Base-by-base conservation (phyloP, 2,797 vertebrate genomes). In the Etheostoma nigrum region DNA sequence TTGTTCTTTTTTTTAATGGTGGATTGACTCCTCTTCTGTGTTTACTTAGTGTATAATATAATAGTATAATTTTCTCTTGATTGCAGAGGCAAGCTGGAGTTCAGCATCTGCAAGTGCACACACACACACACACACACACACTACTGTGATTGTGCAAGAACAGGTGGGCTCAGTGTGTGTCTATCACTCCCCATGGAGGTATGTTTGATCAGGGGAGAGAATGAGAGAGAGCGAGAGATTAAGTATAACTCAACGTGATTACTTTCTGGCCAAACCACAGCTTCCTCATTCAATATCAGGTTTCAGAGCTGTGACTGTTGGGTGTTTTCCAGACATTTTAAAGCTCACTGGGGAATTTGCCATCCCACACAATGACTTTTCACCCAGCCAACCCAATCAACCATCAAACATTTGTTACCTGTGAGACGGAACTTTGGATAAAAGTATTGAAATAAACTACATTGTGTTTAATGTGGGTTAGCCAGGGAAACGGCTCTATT, bases 321-420 rank as follows among this genome's bases (percentile, higher is more conserved):
- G 89, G 86, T 89, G 86, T 67, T 91, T 91, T 91, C 88, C 89
- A 87, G 48, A 74, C 63, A 57, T 68, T 71, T 79, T 61, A 2
- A 27, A 47, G 30, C 71, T 84, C 62, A 14, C 81, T 1, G 27
- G 74, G 82, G 81, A 86, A 81, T 74, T 45, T 47, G 59, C 49
- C 72, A 19, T 66, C 67, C 58, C 67, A 36, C 79, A 51, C 52
- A 40, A 44, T 68, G 76, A 67, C 80, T 64, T 84, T 85, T 83
- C 58, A 58, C 19, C 23, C 44, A 27, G 14, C 47, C 21, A 25
- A 62, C 65, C 19, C 77, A 48, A 61, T 62, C 53, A 69, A 16
- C 64, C 33, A 62, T 44, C 75, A 53, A 58, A 44, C 23, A 42
- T 57, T 52, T 52, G 30, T 47, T 66, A 83, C 70, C 72, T 59